Evolutionary conservation across 1,140 invertebrate genomes (phyloP), one percentile per base, ranked within the genome.

Genomic region (Heliconius hermathena): DNA sequence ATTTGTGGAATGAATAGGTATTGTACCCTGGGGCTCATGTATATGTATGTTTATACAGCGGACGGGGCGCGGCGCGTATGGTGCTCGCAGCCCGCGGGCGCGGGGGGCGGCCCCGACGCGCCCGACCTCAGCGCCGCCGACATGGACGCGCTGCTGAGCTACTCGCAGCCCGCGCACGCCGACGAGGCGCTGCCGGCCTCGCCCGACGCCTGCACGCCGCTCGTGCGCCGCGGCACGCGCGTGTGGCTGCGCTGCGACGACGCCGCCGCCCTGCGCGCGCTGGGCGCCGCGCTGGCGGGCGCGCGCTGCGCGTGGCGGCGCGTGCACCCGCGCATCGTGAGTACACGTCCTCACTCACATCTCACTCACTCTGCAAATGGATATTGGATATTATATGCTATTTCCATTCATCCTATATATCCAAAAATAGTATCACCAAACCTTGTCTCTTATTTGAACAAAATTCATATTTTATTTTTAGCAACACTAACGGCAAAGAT

Each of bases 121-220:
- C 38, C 46, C 41, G 87, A 81, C 66, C 83, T 85, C 26, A 82
- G 81, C 49, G 77, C 83, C 33, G 84, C 81, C 33, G 93, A 88
- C 83, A 87, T 91, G 89, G 89, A 88, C 78, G 89, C 87, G 79
- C 84, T 91, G 78, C 96, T 97, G 71, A 97, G 97, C 80, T 99
- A 98, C 94, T 99, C 98, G 5, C 98, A 99, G 90, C 98, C 98
- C 3, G 96, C 96, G 38, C 95, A 97, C 79, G 95, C 97, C 70
- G 98, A 98, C 83, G 97, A 99, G 95, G 95, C 99, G 86, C 94
- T 99, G 76, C 92, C 99, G 2, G 96, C 95, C 77, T 29, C 57
- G 74, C 78, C 74, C 49, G 60, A 57, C n/a, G 54, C 54, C 20
- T 18, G 54, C 54, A 52, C 54, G 72, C 29, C 75, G 71, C 41